Evolutionary conservation across 2,113 vertebrate genomes (phyloP), one percentile per base, ranked within the genome.

Genomic region (Globicephala melas): DNA sequence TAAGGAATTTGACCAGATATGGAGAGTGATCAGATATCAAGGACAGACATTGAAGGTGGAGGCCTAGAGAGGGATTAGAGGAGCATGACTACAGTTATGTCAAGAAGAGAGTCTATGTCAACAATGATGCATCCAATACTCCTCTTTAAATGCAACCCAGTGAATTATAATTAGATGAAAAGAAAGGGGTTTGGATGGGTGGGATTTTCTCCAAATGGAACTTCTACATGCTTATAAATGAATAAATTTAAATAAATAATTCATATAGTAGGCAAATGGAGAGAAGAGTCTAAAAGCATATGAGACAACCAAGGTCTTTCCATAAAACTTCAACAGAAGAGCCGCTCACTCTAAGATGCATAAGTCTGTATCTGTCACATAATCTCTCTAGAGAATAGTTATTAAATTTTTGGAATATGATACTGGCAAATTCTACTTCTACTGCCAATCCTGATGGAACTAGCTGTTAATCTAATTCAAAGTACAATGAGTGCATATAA

Each of bases 171-270:
- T n/a, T 62, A 21, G 5, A 3, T 8, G 6, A 89, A 81, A 23
- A 74, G 12, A 38, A 38, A 89, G 4, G 13, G 1, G 9, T 15
- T 83, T 41, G 11, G 10, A 2, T 18, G 17, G 7, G 28, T 36
- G 41, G 4, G 3, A 55, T 55, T 79, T 86, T 89, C 44, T 77
- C 31, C 38, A 88, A 92, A 77, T 58, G 14, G 11, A 89, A 92
- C 25, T 28, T 60, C 44, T 87, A 53, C 67, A 11, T 82, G 36
- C 70, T 89, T 94, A 60, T 82, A 83, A 77, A 65, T 74, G 8
- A 84, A 83, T 71, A 71, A 38, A 36, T 26, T 77, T 95, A 89
- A 58, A 76, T 96, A 68, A 97, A 71, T 5, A 82, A 53, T n/a
- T 87, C 13, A 86, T 38, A 36, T 3, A 81, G 33, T 58, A 82